Percentiles rank a stretch among this genome's conserved stretches.
Conservation (phyloP, 2,888 invertebrate genomes). For the Perdita meconis region DNA sequence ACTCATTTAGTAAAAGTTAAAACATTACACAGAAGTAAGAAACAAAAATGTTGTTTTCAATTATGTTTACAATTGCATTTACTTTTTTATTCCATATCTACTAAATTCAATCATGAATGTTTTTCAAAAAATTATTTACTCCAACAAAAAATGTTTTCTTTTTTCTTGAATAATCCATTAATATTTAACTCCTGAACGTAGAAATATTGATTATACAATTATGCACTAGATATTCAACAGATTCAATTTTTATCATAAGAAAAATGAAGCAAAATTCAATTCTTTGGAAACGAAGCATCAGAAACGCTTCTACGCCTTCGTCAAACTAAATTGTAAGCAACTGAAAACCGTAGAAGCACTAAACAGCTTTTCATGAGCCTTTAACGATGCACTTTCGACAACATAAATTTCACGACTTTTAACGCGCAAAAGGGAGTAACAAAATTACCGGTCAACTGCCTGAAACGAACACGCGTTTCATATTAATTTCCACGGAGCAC, state of each 20-base stretch:
- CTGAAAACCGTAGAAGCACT: neutral
- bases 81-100: too few relatives aligned
- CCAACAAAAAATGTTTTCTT: too few relatives aligned
- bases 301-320: neutral
- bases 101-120: too few relatives aligned
- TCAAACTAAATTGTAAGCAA: neutral
- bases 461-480: conserved; percentile 17
- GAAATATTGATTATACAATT: too few relatives aligned
- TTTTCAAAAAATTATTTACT: too few relatives aligned
- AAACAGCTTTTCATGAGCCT: neutral
- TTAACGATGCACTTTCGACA: neutral
- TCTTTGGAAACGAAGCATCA: neutral
- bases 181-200: too few relatives aligned
- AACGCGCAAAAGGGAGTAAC: neutral
- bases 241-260: too few relatives aligned
- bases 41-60: too few relatives aligned
- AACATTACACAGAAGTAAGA: neutral
- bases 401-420: neutral
- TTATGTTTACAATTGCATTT: too few relatives aligned
- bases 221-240: too few relatives aligned
- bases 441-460: neutral
- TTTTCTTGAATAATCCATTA: too few relatives aligned
- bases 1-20: neutral
- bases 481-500: conserved; percentile 24
- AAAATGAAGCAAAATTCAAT: too few relatives aligned